Evolutionary conservation across 2,888 invertebrate species (phyloP), one percentile per base, ranked within the genome.

Genomic region (Argyresthia albistria): DNA sequence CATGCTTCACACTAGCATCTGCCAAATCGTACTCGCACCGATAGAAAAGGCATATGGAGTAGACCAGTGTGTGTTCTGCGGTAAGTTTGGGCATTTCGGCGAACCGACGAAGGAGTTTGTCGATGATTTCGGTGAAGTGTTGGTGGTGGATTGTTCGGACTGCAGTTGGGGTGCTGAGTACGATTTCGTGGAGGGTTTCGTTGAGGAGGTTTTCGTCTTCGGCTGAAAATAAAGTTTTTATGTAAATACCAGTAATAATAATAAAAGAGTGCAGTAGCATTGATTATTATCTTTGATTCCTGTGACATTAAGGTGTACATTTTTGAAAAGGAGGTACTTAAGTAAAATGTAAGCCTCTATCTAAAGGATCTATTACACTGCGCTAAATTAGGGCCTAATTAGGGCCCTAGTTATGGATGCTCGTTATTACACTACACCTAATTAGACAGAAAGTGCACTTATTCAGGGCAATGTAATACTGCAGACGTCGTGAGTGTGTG

Each of bases 11-110:
- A 11, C 70, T 68, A 0, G 80, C 77, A 0, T 72, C 75, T 0
- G 67, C 62, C 1, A 83, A 43, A 15, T 80, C 74, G 3, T 65
- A 74, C 42, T 84, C 84, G 0, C 70, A 59, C 43, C 75, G 72
- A 35, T 83, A 39, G 35, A 78, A 69, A 47, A 81, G 55, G 0
- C 84, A 52, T 0, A 69, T 59, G 0, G 70, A 70, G 1, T 71
- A 59, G 0, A 71, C 61, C 0, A 80, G 43, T 14, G 59, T 65
- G 0, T 64, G 52, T 11, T 73, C 66, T 0, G 66, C 45, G 0
- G 60, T 55, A 6, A 25, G 25, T 25, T 2, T 25, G 25, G 25
- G 6, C 0, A 39, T 36, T 0, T 54, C 50, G 69, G 70, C 62
- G 8, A 76, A 57, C 0, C 48, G 56, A 0, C 59, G 57, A 3